A percentile compares a stretch with the other conserved stretches of the same genome.
phyloP scores from a whole-genome alignment of 2,797 vertebrate genomes.

The Crenichthys baileyi region DNA sequence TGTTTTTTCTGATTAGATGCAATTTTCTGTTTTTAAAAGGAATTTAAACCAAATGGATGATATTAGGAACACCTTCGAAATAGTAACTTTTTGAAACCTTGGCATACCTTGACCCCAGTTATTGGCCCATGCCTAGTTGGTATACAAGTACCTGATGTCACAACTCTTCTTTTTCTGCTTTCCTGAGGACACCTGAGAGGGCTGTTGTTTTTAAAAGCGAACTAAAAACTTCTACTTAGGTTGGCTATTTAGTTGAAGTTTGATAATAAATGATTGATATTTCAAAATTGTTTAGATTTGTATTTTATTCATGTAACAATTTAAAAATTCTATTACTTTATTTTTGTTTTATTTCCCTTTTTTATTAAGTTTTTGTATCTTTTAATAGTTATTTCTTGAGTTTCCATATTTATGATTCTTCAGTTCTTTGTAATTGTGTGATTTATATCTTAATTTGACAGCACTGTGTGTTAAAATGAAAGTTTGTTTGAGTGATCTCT shows the following conservation, averaged over 20 bases:
- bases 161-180: not conserved
- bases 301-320: not conserved
- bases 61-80: not conserved
- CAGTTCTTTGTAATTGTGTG: not conserved
- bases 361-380: not conserved
- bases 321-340: not conserved
- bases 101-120: not conserved
- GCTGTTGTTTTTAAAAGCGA: not conserved
- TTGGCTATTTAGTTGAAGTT: not conserved
- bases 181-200: not conserved
- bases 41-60: accelerated
- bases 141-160: not conserved
- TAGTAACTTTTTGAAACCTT: not conserved
- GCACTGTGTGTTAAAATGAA: not conserved
- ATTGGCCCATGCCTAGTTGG: not conserved
- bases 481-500: not conserved
- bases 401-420: not conserved
- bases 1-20: not conserved
- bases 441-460: not conserved
- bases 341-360: not conserved
- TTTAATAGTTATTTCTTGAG: not conserved
- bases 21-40: not conserved
- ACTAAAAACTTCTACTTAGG: not conserved
- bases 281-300: not conserved
- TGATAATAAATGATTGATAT: not conserved